phyloP scores from a whole-genome alignment of 2,888 invertebrate species.

The Blomia tropicalis region DNA sequence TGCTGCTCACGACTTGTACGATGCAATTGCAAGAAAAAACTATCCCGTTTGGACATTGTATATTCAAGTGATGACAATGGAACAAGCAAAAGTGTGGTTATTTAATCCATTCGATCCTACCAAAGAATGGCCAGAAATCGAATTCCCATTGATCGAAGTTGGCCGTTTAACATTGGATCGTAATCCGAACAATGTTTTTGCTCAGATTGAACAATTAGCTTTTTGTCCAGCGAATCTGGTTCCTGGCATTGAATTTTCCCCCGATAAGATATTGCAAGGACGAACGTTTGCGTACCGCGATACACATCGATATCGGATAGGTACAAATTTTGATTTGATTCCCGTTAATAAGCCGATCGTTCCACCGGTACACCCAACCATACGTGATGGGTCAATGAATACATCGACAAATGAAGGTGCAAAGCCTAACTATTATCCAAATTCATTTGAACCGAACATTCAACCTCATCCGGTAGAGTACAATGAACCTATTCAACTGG shows the following conservation, averaged over 20 bases:
- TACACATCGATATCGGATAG: conserved; percentile 68
- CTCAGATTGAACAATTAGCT: conserved; percentile 80
- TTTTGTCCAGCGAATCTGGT: conserved; percentile 76
- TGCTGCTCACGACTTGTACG: conserved; percentile 68
- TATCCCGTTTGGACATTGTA: conserved; percentile 55
- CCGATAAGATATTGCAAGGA: conserved; percentile 77
- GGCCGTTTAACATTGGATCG: conserved; percentile 68
- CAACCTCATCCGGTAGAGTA: neutral
- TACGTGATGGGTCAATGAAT: conserved; percentile 63
- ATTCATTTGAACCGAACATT: conserved; percentile 56
- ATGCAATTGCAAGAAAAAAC: conserved; percentile 56
- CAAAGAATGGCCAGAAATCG: conserved; percentile 72
- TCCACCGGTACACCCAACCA: conserved; percentile 14
- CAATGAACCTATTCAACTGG: conserved; percentile 46
- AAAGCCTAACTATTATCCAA: conserved; percentile 88
- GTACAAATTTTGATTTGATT: conserved; percentile 75
- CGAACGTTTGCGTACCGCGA: conserved; percentile 75
- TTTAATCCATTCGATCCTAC: conserved; percentile 89
- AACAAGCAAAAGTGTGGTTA: conserved; percentile 57
- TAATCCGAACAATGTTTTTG: conserved; percentile 80
- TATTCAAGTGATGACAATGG: conserved; percentile 67
- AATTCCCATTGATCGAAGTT: conserved; percentile 71
- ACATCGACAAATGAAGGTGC: conserved; percentile 58
- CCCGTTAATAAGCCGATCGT: conserved; percentile 81
- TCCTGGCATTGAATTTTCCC: conserved; percentile 81